phyloP scores from a whole-genome alignment of 2,888 invertebrate genomes.

The Scelioninae gen. 2 region DNA sequence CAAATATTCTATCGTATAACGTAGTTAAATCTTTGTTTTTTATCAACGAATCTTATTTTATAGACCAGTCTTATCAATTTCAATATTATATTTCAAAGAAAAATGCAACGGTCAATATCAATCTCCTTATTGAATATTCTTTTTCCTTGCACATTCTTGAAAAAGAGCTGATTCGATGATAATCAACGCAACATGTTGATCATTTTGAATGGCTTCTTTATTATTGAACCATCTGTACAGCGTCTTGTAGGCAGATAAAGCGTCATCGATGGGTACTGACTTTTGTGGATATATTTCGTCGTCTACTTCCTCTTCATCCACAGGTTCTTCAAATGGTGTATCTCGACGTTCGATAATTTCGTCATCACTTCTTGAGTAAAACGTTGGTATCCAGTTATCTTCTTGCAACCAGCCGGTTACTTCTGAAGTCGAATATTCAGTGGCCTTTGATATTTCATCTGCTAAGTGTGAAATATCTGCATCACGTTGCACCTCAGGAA shows the following conservation, averaged over 20 bases:
- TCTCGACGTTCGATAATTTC: conserved; percentile 6
- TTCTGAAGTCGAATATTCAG: conserved; percentile 3
- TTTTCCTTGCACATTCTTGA: neutral
- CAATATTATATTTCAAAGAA: neutral
- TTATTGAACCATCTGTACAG: conserved; percentile 7
- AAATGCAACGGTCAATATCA: neutral
- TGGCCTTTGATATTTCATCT: conserved; percentile 1
- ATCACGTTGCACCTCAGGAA: neutral
- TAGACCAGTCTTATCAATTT: neutral
- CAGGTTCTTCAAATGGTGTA: conserved; percentile 6
- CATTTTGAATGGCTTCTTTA: conserved; percentile 5
- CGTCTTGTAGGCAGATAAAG: conserved; percentile 8
- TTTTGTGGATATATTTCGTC: conserved; percentile 1
- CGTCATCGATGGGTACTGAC: conserved; percentile 7
- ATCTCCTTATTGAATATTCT: neutral
- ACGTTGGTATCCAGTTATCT: conserved; percentile 6
- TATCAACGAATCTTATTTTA: neutral
- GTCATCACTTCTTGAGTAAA: conserved; percentile 12
- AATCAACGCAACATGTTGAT: conserved; percentile 6
- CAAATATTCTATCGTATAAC: neutral
- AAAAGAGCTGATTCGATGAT: neutral
- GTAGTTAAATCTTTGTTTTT: neutral
- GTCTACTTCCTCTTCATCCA: conserved; percentile 10
- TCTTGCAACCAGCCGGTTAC: conserved; percentile 3
- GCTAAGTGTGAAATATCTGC: neutral